phyloP scores from a whole-genome alignment of 2,797 vertebrate genomes.

The Melanogrammus aeglefinus region DNA sequence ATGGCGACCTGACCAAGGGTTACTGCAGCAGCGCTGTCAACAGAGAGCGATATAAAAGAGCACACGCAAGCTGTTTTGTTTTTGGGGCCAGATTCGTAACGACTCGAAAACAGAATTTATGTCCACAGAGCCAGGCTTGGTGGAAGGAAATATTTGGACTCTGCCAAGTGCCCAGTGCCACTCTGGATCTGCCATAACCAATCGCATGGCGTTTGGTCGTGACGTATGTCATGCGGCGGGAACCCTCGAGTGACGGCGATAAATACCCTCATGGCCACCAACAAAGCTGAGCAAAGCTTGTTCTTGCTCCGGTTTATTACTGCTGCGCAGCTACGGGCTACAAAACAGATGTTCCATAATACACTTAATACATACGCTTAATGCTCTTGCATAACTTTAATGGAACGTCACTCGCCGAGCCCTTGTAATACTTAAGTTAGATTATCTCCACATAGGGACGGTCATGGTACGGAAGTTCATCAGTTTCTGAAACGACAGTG shows the following conservation, averaged over 20 bases:
- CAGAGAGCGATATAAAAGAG: neutral
- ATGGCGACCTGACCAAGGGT: neutral
- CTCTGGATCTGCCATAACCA: no score
- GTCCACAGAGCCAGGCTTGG: neutral
- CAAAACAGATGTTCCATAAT: neutral
- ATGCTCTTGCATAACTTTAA: neutral
- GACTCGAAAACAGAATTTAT: neutral
- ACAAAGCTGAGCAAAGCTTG: no score
- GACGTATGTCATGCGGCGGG: no score
- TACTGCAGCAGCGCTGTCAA: neutral
- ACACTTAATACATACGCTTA: neutral
- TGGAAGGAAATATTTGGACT: neutral
- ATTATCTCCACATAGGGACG: neutral
- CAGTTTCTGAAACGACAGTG: neutral
- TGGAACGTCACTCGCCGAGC: neutral
- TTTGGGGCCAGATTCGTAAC: neutral
- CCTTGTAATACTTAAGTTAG: neutral
- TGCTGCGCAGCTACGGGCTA: neutral
- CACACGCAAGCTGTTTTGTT: neutral
- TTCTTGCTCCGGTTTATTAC: no score
- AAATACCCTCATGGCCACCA: no score
- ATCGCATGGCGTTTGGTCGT: no score
- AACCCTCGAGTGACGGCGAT: no score
- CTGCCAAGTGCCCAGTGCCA: no score
- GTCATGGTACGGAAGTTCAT: neutral